Evolutionary conservation across 2,888 invertebrate genomes (phyloP).

Genomic region (Plutella xylostella): DNA sequence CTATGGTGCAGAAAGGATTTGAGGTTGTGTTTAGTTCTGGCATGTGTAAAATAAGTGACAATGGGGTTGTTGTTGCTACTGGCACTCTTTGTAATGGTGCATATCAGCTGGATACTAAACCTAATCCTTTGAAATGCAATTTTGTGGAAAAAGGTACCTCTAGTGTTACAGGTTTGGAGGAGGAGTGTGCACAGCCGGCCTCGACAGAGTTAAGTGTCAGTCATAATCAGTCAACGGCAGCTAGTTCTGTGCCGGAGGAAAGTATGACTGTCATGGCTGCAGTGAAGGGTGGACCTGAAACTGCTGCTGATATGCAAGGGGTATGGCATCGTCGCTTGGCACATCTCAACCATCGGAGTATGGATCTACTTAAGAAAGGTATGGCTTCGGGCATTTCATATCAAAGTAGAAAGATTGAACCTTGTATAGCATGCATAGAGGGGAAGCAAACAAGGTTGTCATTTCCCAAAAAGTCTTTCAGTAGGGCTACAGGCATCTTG

Average conservation of each 20-base stretch:
- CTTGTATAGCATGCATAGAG: slow-evolving; percentile 15
- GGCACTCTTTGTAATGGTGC: slow-evolving; percentile 12
- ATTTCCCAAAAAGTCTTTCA: slow-evolving; percentile 12
- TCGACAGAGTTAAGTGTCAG: neutral
- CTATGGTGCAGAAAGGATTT: slow-evolving; percentile 11
- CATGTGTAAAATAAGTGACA: slow-evolving; percentile 12
- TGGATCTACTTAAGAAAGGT: slow-evolving; percentile 14
- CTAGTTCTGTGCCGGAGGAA: neutral
- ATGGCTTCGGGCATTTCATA: slow-evolving; percentile 14
- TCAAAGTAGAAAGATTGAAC: slow-evolving; percentile 5
- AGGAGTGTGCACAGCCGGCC: neutral
- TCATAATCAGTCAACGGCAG: neutral
- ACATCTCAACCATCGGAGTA: slow-evolving; percentile 13
- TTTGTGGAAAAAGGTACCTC: neutral
- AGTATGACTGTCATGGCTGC: neutral
- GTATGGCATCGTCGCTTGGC: slow-evolving; percentile 16
- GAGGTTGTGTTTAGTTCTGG: slow-evolving; percentile 7
- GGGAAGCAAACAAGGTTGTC: slow-evolving; percentile 15
- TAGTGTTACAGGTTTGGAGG: neutral
- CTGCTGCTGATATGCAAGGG: neutral
- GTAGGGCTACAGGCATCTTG: slow-evolving; percentile 10
- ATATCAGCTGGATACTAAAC: slow-evolving; percentile 10
- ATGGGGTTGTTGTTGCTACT: slow-evolving; percentile 9
- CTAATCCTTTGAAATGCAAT: neutral
- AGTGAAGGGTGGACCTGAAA: neutral